These are phyloP conservation scores for Tethea ocularis DNA, from an alignment of 2,888 invertebrate species.

Conservation along the genomic window DNA sequence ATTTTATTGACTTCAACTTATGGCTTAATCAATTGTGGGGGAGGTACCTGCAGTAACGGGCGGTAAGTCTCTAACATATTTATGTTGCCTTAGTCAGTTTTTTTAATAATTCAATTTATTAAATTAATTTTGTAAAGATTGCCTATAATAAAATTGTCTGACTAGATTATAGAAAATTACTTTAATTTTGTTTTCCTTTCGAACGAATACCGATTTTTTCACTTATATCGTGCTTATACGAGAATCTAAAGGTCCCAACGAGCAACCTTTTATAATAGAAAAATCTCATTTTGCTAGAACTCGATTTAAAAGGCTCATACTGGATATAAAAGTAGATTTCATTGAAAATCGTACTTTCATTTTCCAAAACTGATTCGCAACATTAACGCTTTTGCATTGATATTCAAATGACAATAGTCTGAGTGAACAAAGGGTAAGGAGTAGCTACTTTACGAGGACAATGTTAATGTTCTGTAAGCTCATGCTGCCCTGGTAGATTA, in stretches of 20 bases:
- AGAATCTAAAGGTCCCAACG: too few species aligned
- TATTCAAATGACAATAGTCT: conserved; percentile 24
- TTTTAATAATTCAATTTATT: too few species aligned
- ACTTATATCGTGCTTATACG: too few species aligned
- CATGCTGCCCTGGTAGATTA: conserved; percentile 21
- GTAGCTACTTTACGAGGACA: conserved; percentile 30
- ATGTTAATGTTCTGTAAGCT: conserved; percentile 33
- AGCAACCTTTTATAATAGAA: too few species aligned
- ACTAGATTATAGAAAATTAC: too few species aligned
- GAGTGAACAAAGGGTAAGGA: conserved; percentile 22
- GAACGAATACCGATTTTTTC: too few species aligned
- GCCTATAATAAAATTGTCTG: too few species aligned
- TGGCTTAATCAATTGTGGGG: too few species aligned
- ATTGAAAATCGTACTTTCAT: neutral
- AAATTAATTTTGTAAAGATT: too few species aligned
- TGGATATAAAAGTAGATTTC: neutral
- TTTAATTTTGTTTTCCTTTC: too few species aligned
- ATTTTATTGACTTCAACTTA: too few species aligned
- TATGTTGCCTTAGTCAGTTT: neutral
- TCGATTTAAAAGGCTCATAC: neutral
- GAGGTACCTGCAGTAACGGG: too few species aligned
- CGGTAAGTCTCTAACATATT: neutral
- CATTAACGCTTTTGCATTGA: conserved; percentile 2
- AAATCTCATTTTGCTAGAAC: neutral
- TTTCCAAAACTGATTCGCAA: neutral